phyloP scores from a whole-genome alignment of 2,888 invertebrate genomes.

The Aquatica leii region DNA sequence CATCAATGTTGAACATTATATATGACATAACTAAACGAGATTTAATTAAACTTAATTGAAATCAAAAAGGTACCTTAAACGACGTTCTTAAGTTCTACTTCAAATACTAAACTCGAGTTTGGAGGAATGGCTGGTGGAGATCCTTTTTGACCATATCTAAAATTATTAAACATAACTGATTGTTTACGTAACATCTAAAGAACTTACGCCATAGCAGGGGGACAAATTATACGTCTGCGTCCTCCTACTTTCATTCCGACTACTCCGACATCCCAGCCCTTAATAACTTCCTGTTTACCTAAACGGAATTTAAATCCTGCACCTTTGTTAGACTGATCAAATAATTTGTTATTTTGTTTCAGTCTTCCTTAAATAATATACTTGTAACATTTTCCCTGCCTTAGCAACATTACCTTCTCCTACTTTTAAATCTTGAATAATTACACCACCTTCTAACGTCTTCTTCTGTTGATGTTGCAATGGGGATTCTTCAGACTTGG shows the following conservation, averaged over 20 bases:
- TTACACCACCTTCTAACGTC: conserved; percentile 77
- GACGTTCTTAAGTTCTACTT: conserved; percentile 87
- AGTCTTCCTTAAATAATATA: conserved; percentile 89
- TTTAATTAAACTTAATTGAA: no score
- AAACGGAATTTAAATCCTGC: conserved; percentile 86
- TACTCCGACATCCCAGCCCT: conserved; percentile 91
- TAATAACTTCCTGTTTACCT: conserved; percentile 87
- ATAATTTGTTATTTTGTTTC: conserved; percentile 83
- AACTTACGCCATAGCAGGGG: conserved; percentile 86
- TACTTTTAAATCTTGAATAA: conserved; percentile 78
- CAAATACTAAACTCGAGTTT: conserved; percentile 86
- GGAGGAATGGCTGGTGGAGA: conserved; percentile 87
- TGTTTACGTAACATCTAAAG: not conserved
- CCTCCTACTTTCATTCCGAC: conserved; percentile 94
- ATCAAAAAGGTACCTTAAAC: conserved; percentile 43
- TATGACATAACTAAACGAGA: no score
- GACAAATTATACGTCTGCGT: conserved; percentile 84
- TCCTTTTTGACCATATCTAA: conserved; percentile 78
- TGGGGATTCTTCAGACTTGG: conserved; percentile 38
- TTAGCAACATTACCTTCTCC: conserved; percentile 85
- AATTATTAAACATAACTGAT: conserved; percentile 41
- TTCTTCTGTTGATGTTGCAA: conserved; percentile 60
- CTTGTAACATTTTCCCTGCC: conserved; percentile 76
- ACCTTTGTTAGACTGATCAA: conserved; percentile 79
- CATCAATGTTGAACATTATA: no score